Evolutionary conservation across 2,797 vertebrate genomes (phyloP).

Genomic region (Limosa lapponica): DNA sequence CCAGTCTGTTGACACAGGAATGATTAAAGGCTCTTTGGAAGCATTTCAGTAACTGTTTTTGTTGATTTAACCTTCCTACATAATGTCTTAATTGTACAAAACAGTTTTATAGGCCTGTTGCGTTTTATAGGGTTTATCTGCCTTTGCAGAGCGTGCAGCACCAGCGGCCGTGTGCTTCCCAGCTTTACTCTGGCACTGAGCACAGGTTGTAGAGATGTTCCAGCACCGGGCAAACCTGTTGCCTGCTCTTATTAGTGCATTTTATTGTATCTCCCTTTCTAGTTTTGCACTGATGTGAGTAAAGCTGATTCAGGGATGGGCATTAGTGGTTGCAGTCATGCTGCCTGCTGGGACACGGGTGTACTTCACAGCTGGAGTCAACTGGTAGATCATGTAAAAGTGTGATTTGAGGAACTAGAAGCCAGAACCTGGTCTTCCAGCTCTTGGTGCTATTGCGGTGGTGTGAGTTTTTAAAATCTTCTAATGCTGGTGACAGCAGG

Average conservation of each 20-base stretch:
- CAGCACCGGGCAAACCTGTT: background rate
- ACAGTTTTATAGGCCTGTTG: background rate
- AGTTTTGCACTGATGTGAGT: background rate
- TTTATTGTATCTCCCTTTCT: background rate
- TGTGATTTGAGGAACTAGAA: background rate
- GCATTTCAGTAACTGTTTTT: background rate
- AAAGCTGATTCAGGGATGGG: background rate
- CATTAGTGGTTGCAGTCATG: background rate
- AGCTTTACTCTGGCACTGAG: background rate
- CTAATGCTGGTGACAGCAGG: background rate
- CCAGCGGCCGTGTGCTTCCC: background rate
- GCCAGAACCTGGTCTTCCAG: background rate
- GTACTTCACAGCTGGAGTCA: background rate
- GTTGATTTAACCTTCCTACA: background rate
- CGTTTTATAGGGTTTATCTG: background rate
- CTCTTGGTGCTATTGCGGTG: background rate
- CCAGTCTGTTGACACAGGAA: background rate
- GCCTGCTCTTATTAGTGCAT: background rate
- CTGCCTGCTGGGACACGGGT: background rate
- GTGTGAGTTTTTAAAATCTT: background rate
- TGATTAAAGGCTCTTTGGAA: background rate
- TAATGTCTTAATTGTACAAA: background rate
- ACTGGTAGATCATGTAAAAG: background rate
- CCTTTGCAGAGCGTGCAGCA: background rate
- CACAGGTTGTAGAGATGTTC: fast-evolving